phyloP scores from a whole-genome alignment of 23 tunicate species.

The Trididemnum clinides region DNA sequence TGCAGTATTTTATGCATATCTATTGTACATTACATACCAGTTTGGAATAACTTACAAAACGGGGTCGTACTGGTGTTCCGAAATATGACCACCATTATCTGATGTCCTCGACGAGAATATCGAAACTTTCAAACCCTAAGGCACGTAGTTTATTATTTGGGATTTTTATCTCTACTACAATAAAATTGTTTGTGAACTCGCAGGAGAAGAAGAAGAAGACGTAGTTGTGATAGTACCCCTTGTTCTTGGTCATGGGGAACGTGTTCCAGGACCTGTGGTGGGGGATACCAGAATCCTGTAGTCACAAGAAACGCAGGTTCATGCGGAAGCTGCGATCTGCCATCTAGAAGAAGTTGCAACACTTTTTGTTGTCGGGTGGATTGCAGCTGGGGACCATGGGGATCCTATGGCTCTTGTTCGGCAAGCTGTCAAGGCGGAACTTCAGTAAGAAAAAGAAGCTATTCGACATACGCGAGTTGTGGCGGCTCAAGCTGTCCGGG shows the following conservation, averaged over 20 bases:
- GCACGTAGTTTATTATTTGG: no score
- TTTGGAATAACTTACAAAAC: no score
- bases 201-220: not conserved
- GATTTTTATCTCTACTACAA: no score
- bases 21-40: no score
- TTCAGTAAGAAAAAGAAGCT: not conserved
- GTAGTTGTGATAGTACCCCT: not conserved
- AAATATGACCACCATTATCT: no score
- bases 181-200: no score
- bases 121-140: no score
- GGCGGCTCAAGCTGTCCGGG: not conserved
- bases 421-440: not conserved
- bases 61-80: no score
- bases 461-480: not conserved
- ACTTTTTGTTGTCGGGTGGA: constrained; percentile 25
- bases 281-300: not conserved
- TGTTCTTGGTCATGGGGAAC: not conserved
- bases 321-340: not conserved
- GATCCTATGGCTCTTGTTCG: constrained; percentile 7
- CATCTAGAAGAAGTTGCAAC: constrained; percentile 18
- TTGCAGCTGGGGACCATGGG: constrained; percentile 37
- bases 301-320: not conserved
- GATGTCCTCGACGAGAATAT: no score
- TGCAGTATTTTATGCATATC: no score
- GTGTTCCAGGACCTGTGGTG: not conserved